phyloP scores from a whole-genome alignment of 2,888 invertebrate genomes.

The Hirtodrosophila confusa region DNA sequence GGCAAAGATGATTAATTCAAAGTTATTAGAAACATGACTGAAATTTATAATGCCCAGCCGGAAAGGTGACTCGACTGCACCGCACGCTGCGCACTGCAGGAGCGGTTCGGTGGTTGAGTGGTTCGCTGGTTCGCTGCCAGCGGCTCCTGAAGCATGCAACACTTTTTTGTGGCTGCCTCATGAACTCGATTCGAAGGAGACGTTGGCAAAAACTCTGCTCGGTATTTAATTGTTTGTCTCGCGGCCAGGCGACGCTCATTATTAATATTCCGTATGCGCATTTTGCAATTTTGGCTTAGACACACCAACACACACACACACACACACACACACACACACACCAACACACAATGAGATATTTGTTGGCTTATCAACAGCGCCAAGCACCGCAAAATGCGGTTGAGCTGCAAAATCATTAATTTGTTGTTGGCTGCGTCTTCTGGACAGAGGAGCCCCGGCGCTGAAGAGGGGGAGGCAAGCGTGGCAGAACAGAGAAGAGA shows the following conservation, averaged over 20 bases:
- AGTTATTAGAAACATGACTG: constrained; percentile 85
- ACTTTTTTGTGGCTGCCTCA: too few species aligned
- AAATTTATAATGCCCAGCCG: constrained; percentile 82
- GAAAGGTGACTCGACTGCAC: constrained; percentile 34
- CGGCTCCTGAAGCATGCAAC: neutral
- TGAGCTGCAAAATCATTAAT: constrained; percentile 63
- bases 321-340: constrained; percentile 7
- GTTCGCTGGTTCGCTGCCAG: neutral
- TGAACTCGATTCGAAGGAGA: too few species aligned
- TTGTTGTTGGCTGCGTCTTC: constrained; percentile 37
- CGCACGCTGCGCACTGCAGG: constrained; percentile 3
- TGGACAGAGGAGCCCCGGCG: constrained; percentile 3
- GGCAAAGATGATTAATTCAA: constrained; percentile 84
- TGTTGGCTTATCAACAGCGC: constrained; percentile 19
- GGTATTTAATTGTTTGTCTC: constrained; percentile 47
- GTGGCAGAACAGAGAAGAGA: too few species aligned
- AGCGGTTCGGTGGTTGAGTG: too few species aligned
- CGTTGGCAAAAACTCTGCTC: neutral
- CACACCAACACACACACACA: constrained; percentile 5
- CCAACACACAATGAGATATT: neutral
- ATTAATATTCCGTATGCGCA: constrained; percentile 50
- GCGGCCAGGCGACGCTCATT: constrained; percentile 40
- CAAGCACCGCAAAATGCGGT: constrained; percentile 56
- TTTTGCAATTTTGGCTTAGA: constrained; percentile 37
- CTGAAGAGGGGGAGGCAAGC: too few species aligned